These are phyloP conservation scores for Pandemis corylana DNA, from an alignment of 2,888 invertebrate species.

Conservation along the genomic window DNA sequence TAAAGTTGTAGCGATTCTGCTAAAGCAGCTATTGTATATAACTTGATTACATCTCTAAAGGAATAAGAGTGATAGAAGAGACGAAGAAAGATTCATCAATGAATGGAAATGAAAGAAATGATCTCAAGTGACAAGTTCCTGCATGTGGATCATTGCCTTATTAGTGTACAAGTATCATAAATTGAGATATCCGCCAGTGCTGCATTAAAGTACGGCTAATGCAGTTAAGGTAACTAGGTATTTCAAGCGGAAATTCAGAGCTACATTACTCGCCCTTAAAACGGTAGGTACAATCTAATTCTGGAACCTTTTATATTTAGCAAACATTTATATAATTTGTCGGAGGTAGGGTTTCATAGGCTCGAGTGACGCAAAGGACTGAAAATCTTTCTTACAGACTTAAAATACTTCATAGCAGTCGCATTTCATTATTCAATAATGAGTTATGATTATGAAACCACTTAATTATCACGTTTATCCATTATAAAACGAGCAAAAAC, in stretches of 20 bases:
- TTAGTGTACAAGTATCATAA: slow-evolving; percentile 64
- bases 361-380: background rate
- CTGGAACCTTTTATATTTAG: background rate
- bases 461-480: slow-evolving; percentile 22
- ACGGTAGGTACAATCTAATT: background rate
- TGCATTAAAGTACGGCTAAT: slow-evolving; percentile 52
- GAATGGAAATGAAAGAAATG: slow-evolving; percentile 46
- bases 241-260: slow-evolving; percentile 1
- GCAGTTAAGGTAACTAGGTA: slow-evolving; percentile 14
- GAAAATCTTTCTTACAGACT: background rate
- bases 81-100: slow-evolving; percentile 13
- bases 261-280: background rate
- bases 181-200: slow-evolving; percentile 76
- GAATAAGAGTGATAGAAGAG: slow-evolving; percentile 3
- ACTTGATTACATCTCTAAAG: background rate
- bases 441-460: slow-evolving; percentile 23
- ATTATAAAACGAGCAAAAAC: slow-evolving; percentile 6
- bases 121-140: slow-evolving; percentile 70
- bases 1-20: background rate
- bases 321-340: too few species aligned
- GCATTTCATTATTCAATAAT: background rate
- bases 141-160: slow-evolving; percentile 67
- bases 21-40: background rate
- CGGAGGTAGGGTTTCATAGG: background rate
- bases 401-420: background rate